phyloP scores from a whole-genome alignment of 2,888 invertebrate genomes.

The Phaonia tiefii region DNA sequence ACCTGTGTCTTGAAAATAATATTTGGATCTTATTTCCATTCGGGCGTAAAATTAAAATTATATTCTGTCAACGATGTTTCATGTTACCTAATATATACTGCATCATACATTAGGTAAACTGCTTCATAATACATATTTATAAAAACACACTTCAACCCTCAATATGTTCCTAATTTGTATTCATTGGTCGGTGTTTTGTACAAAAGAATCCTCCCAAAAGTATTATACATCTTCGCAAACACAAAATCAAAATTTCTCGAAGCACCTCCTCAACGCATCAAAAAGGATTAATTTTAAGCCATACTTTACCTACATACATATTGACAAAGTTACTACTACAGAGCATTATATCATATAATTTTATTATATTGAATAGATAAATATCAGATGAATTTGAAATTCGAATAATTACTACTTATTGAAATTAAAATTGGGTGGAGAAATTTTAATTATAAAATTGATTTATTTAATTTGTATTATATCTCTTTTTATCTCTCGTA shows the following conservation, averaged over 20 bases:
- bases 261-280: neutral
- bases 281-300: slow-evolving; percentile 19
- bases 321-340: slow-evolving; percentile 34
- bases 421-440: slow-evolving; percentile 79
- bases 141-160: too few relatives aligned
- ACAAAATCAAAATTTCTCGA: neutral
- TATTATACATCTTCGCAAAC: neutral
- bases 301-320: slow-evolving; percentile 35
- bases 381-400: slow-evolving; percentile 33
- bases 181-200: slow-evolving; percentile 67
- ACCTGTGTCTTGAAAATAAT: too few relatives aligned
- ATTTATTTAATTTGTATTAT: slow-evolving; percentile 40
- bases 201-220: slow-evolving; percentile 4
- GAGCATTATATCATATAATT: slow-evolving; percentile 10
- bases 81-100: too few relatives aligned
- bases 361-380: slow-evolving; percentile 25
- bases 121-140: too few relatives aligned
- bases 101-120: too few relatives aligned
- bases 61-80: too few relatives aligned
- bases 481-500: slow-evolving; percentile 25
- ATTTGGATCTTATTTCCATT: too few relatives aligned
- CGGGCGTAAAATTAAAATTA: too few relatives aligned
- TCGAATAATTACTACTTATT: slow-evolving; percentile 48
- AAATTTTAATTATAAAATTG: slow-evolving; percentile 71
- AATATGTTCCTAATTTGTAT: slow-evolving; percentile 71